phyloP scores from a whole-genome alignment of 2,888 invertebrate genomes.

The Thymelicus acteon region DNA sequence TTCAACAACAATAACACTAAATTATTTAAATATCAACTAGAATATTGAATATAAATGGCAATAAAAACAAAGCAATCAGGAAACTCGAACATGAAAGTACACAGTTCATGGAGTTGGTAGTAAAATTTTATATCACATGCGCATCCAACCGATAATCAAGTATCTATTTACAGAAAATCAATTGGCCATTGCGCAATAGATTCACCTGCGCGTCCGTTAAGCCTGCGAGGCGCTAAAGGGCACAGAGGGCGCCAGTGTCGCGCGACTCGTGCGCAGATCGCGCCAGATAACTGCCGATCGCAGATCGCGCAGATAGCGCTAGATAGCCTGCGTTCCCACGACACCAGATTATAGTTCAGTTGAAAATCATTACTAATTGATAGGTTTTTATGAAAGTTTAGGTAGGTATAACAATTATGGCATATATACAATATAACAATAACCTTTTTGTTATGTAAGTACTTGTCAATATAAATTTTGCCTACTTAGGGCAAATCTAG shows the following conservation, averaged over 20 bases:
- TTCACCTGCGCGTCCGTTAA: slow-evolving; percentile 28
- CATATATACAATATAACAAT: no score
- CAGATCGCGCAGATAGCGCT: slow-evolving; percentile 36
- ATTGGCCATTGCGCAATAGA: slow-evolving; percentile 25
- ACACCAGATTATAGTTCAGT: slow-evolving; percentile 4
- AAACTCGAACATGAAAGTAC: no score
- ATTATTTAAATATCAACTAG: neutral
- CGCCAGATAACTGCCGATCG: slow-evolving; percentile 54
- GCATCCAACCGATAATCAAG: slow-evolving; percentile 9
- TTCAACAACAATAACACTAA: no score
- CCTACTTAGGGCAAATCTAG: no score
- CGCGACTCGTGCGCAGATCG: slow-evolving; percentile 49
- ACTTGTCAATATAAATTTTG: no score
- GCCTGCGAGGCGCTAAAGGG: slow-evolving; percentile 35
- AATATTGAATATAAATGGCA: neutral
- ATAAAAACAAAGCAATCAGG: neutral
- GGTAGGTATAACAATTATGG: no score
- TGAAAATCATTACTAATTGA: neutral
- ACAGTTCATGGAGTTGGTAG: neutral
- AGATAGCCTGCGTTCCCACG: slow-evolving; percentile 32
- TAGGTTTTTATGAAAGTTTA: no score
- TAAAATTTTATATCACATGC: neutral
- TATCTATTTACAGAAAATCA: slow-evolving; percentile 27
- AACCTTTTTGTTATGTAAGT: no score
- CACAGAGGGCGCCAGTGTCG: slow-evolving; percentile 42